Conservation (phyloP, 2,113 vertebrate genomes). For the Cercopithecus mona region DNA sequence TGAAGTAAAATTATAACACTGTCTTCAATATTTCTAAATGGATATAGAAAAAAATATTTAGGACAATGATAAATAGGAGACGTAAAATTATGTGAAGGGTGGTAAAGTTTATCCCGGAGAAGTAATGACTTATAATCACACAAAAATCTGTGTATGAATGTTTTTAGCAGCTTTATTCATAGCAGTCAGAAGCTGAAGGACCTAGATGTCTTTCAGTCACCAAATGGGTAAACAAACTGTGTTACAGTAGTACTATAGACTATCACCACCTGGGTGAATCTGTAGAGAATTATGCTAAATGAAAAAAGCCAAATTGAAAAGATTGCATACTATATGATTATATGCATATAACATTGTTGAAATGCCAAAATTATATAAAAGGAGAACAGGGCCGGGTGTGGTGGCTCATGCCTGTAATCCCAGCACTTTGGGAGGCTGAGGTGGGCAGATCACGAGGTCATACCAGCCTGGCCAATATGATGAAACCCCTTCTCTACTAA, state of each 20-base stretch:
- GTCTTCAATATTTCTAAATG: neutral
- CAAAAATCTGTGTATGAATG: neutral
- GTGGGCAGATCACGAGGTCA: too few species aligned
- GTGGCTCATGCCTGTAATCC: too few species aligned
- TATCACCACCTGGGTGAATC: neutral
- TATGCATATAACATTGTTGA: neutral
- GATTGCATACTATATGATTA: too few species aligned
- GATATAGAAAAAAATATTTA: neutral
- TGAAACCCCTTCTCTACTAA: too few species aligned
- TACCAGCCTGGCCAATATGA: too few species aligned
- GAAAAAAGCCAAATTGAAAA: neutral
- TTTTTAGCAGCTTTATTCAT: neutral
- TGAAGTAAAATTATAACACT: neutral
- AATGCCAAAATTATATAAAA: neutral
- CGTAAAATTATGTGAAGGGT: neutral
- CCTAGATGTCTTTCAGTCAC: neutral
- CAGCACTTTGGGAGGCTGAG: too few species aligned
- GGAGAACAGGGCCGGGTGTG: neutral
- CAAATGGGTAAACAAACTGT: neutral
- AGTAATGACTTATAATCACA: neutral
- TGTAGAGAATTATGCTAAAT: neutral
- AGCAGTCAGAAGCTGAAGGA: neutral
- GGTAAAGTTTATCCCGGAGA: neutral
- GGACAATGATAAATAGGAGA: neutral
- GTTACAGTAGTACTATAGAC: fast-evolving